phyloP scores from a whole-genome alignment of 2,113 vertebrate genomes.

The Passerina amoena region DNA sequence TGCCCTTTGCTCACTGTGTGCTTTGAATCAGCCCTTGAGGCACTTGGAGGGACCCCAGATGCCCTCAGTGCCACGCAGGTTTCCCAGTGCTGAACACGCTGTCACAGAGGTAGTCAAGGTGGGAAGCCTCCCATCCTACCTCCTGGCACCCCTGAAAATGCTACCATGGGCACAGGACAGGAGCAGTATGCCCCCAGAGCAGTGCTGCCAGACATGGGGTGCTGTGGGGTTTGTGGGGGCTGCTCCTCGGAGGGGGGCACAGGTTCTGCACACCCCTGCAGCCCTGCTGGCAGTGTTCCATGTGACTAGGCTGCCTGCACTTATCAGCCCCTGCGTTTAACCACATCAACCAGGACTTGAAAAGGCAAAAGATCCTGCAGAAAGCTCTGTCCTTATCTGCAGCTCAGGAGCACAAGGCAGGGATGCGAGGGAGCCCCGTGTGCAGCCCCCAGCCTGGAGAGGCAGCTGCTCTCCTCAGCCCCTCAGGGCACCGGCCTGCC shows the following conservation, averaged over 20 bases:
- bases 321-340: background rate
- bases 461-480: background rate
- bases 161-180: background rate
- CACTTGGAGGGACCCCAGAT: background rate
- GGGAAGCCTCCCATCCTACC: background rate
- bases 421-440: background rate
- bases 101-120: background rate
- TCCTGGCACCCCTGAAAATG: background rate
- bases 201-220: background rate
- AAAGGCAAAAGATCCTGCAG: background rate
- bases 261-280: background rate
- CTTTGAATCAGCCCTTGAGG: background rate
- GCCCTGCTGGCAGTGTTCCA: background rate
- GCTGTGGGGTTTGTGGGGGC: background rate
- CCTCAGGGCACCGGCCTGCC: background rate
- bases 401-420: background rate
- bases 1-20: background rate
- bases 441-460: background rate
- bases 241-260: background rate
- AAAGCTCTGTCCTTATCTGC: background rate
- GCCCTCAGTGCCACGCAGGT: rapidly evolving
- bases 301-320: rapidly evolving
- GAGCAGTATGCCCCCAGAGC: background rate
- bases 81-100: background rate
- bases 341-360: background rate